Evolutionary conservation across 1,140 invertebrate genomes (phyloP).

Genomic region (Formica exsecta): DNA sequence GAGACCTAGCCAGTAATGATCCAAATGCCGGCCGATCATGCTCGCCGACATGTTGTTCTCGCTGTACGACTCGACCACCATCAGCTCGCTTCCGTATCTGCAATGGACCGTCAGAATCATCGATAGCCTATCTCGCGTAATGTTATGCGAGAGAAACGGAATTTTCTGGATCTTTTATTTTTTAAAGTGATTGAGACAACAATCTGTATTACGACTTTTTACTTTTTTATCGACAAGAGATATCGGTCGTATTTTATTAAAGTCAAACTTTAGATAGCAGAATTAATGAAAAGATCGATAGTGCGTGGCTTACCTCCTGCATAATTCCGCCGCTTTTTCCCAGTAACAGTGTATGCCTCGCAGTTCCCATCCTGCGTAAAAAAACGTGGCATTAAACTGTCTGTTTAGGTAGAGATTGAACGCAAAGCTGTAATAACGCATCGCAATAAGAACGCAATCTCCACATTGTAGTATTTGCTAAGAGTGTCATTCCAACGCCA

Average conservation of each 20-base stretch:
- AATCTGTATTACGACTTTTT: not conserved
- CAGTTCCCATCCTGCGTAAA: conserved; percentile 94
- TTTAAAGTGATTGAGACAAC: not conserved
- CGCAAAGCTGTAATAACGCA: conserved; percentile 32
- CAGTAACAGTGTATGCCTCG: conserved; percentile 97
- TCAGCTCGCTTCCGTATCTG: conserved; percentile 97
- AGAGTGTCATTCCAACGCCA: not conserved
- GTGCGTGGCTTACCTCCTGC: conserved; percentile 91
- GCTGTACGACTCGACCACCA: conserved; percentile 94
- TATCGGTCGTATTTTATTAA: not conserved
- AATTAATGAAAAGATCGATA: conserved; percentile 25
- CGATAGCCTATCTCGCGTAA: not conserved
- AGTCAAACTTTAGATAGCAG: not conserved
- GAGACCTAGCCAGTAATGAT: conserved; percentile 95
- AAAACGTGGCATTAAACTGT: conserved; percentile 53
- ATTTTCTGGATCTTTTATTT: not conserved
- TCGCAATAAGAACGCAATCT: conserved; percentile 5
- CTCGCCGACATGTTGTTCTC: conserved; percentile 96
- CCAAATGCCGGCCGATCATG: conserved; percentile 89
- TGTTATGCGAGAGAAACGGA: not conserved
- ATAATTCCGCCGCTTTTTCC: conserved; percentile 97
- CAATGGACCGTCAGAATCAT: conserved; percentile 52
- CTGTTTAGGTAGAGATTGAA: conserved; percentile 9
- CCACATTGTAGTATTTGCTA: not conserved
- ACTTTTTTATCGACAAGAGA: not conserved